Conservation (phyloP, 2,797 vertebrate genomes). For the Cossypha caffra region DNA sequence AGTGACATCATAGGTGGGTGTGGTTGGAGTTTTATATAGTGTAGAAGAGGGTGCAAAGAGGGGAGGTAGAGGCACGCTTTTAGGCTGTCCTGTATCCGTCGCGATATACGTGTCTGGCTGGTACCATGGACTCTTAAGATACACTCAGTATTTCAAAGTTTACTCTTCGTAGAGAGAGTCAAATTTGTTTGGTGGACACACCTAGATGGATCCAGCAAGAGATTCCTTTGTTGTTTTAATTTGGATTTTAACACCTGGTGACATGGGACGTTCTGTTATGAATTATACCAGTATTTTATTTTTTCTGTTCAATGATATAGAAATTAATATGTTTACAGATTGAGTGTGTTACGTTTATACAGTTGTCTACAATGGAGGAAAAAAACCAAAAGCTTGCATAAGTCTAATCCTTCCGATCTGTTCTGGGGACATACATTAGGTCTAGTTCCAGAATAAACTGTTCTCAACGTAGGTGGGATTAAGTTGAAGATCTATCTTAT, state of each 20-base stretch:
- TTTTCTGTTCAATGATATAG: not conserved
- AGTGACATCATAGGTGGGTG: constrained; percentile 67
- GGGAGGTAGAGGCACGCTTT: not conserved
- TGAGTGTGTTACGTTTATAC: not conserved
- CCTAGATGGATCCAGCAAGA: not conserved
- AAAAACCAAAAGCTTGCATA: not conserved
- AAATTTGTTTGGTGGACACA: fast-evolving
- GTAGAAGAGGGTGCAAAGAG: not conserved
- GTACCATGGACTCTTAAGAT: not conserved
- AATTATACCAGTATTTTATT: not conserved
- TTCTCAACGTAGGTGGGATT: not conserved
- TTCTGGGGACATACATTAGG: not conserved
- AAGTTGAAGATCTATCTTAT: not conserved
- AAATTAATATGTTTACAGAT: not conserved
- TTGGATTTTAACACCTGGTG: not conserved
- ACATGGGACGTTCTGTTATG: not conserved
- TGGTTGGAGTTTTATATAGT: constrained; percentile 43
- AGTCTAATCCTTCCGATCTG: not conserved
- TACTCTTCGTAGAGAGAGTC: not conserved
- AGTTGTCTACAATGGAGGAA: not conserved
- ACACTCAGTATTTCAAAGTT: not conserved
- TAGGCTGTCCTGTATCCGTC: fast-evolving
- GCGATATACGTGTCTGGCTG: fast-evolving
- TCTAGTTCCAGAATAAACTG: not conserved
- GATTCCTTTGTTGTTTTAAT: not conserved